phyloP scores from a whole-genome alignment of 2,888 invertebrate genomes.

The Anthrax anthrax region DNA sequence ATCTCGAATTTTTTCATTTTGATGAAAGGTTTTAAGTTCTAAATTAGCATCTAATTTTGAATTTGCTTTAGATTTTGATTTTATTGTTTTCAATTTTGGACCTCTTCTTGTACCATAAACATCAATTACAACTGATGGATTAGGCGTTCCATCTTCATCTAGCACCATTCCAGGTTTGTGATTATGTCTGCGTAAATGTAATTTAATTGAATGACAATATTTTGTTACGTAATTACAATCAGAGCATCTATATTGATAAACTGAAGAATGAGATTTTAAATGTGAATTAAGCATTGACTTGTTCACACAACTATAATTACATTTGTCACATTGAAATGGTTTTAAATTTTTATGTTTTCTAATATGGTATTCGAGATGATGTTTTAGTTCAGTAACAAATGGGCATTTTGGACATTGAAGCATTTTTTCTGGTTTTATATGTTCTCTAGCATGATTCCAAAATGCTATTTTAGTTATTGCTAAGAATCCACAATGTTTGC shows the following conservation, averaged over 20 bases:
- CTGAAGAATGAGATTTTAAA: constrained; percentile 84
- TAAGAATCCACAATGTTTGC: constrained; percentile 80
- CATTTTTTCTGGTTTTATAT: constrained; percentile 88
- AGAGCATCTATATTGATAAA: constrained; percentile 85
- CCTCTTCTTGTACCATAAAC: constrained; percentile 82
- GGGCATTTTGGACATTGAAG: constrained; percentile 84
- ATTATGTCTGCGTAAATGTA: constrained; percentile 81
- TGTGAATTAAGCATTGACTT: constrained; percentile 99
- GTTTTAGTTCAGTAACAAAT: constrained; percentile 97
- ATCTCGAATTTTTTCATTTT: neutral
- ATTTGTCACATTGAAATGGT: constrained; percentile 85
- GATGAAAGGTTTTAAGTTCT: neutral
- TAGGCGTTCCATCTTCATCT: constrained; percentile 77
- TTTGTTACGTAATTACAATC: constrained; percentile 95
- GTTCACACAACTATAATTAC: constrained; percentile 86
- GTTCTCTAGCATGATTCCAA: constrained; percentile 82
- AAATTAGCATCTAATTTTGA: neutral
- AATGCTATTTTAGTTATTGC: constrained; percentile 80
- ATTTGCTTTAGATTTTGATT: neutral
- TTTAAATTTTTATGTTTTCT: constrained; percentile 90
- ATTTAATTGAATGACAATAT: constrained; percentile 92
- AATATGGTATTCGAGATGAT: constrained; percentile 94
- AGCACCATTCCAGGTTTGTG: constrained; percentile 85
- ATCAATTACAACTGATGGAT: constrained; percentile 76
- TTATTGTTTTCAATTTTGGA: constrained; percentile 46